A percentile compares a stretch with the other conserved stretches of the same genome.
Evolutionary conservation across 1,140 invertebrate species (phyloP).

Genomic region (Druon quercuslanigerum): DNA sequence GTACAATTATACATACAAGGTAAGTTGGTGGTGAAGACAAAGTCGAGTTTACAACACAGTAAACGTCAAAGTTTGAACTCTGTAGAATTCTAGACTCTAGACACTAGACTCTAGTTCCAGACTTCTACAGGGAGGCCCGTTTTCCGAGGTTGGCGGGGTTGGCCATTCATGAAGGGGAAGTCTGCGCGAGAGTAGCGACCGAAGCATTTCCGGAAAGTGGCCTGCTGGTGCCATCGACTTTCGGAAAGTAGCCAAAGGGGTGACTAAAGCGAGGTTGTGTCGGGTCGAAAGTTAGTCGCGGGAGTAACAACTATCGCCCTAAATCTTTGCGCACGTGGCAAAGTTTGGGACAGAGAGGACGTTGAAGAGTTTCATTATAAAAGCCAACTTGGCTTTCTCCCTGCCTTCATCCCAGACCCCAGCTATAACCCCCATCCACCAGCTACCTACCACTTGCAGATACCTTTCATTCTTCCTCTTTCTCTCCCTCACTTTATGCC

Average conservation of each 20-base stretch:
- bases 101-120: background rate
- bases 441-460: constrained; percentile 8
- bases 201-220: constrained; percentile 36
- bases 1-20: background rate
- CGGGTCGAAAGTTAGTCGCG: constrained; percentile 50
- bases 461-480: constrained; percentile 38
- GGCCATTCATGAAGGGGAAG: constrained; percentile 25
- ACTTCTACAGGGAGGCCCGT: background rate
- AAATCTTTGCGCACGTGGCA: constrained; percentile 60
- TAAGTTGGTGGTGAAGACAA: constrained; percentile 24
- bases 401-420: constrained; percentile 46
- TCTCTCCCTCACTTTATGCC: constrained; percentile 24
- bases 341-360: constrained; percentile 45
- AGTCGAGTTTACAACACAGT: constrained; percentile 21
- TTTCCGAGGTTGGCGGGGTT: constrained; percentile 15
- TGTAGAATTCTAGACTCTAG: too few relatives aligned
- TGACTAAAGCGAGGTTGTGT: constrained; percentile 36
- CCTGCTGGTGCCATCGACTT: constrained; percentile 44
- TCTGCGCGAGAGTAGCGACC: background rate
- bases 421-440: constrained; percentile 20
- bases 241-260: constrained; percentile 41
- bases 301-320: constrained; percentile 64
- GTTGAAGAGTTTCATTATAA: constrained; percentile 62
- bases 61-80: constrained; percentile 29
- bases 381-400: constrained; percentile 59